Percentiles rank a stretch among this genome's conserved stretches.
Evolutionary conservation across 2,888 invertebrate species (phyloP).

Genomic region (Dione vanillae): DNA sequence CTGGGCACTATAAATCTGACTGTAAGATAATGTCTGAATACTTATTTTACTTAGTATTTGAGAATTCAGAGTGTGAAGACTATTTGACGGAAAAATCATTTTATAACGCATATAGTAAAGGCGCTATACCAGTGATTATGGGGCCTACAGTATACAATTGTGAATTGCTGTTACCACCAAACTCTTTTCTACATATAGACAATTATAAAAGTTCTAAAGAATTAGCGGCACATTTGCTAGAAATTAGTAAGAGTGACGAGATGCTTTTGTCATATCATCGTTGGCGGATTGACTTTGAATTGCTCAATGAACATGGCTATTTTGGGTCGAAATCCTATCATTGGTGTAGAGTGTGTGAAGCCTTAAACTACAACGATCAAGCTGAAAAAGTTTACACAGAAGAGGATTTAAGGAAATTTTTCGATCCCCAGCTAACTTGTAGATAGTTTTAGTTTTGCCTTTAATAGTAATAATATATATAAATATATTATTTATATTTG

Average conservation of each 20-base stretch:
- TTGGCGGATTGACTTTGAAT: conserved; percentile 85
- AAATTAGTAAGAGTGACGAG: conserved; percentile 67
- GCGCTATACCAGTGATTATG: conserved; percentile 87
- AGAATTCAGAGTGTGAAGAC: conserved; percentile 88
- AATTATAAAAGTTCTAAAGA: conserved; percentile 78
- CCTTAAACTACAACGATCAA: conserved; percentile 85
- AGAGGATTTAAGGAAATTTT: conserved; percentile 53
- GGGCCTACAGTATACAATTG: conserved; percentile 82
- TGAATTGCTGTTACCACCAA: conserved; percentile 83
- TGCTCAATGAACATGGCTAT: conserved; percentile 88
- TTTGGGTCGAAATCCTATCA: conserved; percentile 85
- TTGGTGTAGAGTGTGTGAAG: conserved; percentile 87
- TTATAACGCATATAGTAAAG: conserved; percentile 86
- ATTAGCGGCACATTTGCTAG: conserved; percentile 80
- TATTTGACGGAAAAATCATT: conserved; percentile 89
- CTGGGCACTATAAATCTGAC: conserved; percentile 85
- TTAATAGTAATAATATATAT: too few relatives aligned
- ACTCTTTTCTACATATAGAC: conserved; percentile 85
- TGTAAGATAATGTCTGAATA: conserved; percentile 84
- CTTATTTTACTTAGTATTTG: conserved; percentile 88
- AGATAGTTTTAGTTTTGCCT: too few relatives aligned
- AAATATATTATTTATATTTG: too few relatives aligned
- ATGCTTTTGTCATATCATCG: conserved; percentile 76
- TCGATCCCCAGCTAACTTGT: conserved; percentile 52
- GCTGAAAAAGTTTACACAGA: conserved; percentile 55